A percentile compares a stretch with the other conserved stretches of the same genome.
Evolutionary conservation across 2,113 vertebrate genomes (phyloP).

Genomic region (Cranoglanis bouderius): DNA sequence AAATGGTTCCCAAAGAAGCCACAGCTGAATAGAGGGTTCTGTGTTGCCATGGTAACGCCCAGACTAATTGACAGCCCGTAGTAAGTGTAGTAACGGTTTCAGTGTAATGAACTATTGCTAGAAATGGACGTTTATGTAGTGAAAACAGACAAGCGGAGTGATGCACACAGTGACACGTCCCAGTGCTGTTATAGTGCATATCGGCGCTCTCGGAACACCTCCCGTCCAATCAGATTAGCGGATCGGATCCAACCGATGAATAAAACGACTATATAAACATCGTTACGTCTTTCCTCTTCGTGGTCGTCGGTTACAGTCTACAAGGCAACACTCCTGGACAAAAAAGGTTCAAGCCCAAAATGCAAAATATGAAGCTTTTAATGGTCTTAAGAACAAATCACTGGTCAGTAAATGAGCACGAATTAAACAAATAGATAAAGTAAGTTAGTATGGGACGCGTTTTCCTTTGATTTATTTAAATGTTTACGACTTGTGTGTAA

Average conservation of each 20-base stretch:
- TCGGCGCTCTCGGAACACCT: neutral
- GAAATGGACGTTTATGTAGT: neutral
- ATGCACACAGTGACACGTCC: neutral
- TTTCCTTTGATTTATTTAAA: too few species aligned
- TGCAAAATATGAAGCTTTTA: too few species aligned
- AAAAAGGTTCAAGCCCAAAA: too few species aligned
- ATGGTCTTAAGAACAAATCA: too few species aligned
- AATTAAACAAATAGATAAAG: too few species aligned
- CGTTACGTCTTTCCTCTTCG: neutral
- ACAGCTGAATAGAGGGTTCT: neutral
- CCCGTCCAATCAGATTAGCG: neutral
- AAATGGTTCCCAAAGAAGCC: neutral
- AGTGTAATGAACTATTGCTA: neutral
- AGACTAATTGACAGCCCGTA: neutral
- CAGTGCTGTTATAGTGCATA: neutral
- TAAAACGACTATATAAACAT: too few species aligned
- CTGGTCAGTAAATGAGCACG: too few species aligned
- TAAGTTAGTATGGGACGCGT: too few species aligned
- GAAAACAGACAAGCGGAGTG: neutral
- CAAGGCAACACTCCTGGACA: too few species aligned
- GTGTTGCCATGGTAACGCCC: neutral
- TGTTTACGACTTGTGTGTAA: too few species aligned
- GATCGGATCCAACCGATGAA: neutral
- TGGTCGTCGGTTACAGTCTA: neutral
- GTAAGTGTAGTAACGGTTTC: neutral